Percentiles rank a stretch among this genome's conserved stretches.
These are phyloP conservation scores for Sinodicranocentrus sp. DNA, from an alignment of 2,888 invertebrate genomes.

Conservation along the genomic window DNA sequence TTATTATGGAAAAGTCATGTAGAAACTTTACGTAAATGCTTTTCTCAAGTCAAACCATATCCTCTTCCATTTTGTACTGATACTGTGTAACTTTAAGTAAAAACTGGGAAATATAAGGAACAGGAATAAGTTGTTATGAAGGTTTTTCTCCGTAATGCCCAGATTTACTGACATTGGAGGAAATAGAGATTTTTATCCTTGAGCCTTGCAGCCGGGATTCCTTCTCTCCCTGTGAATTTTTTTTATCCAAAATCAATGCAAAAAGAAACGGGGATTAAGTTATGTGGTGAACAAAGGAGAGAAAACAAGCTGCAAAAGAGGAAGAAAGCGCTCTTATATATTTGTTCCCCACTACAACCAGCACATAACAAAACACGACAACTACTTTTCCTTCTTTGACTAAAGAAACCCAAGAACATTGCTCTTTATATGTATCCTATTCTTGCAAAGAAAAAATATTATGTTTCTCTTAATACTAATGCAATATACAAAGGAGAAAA, in stretches of 20 bases:
- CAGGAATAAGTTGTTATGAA: slow-evolving; percentile 10
- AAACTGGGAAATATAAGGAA: neutral
- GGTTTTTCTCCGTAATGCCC: slow-evolving; percentile 22
- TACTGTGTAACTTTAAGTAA: neutral
- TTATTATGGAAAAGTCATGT: too few relatives aligned
- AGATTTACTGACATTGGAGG: slow-evolving; percentile 59
- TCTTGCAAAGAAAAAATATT: slow-evolving; percentile 37
- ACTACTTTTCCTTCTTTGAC: slow-evolving; percentile 42
- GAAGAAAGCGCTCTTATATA: slow-evolving; percentile 26
- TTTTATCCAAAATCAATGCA: slow-evolving; percentile 69
- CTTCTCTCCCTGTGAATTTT: slow-evolving; percentile 47
- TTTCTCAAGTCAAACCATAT: too few relatives aligned
- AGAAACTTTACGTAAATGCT: too few relatives aligned
- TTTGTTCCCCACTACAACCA: slow-evolving; percentile 8
- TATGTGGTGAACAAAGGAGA: slow-evolving; percentile 55
- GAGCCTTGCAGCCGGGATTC: slow-evolving; percentile 53
- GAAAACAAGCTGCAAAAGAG: slow-evolving; percentile 51
- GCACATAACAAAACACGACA: slow-evolving; percentile 11
- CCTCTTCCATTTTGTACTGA: neutral
- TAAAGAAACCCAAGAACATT: slow-evolving; percentile 41
- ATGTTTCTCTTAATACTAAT: slow-evolving; percentile 30
- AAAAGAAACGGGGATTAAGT: slow-evolving; percentile 59
- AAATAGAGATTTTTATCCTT: slow-evolving; percentile 66
- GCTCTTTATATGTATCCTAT: slow-evolving; percentile 15
- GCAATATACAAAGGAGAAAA: slow-evolving; percentile 14